These are phyloP conservation scores for Mormyrops attenuatus DNA, from an alignment of 2,797 vertebrate species.

Conservation along the genomic window DNA sequence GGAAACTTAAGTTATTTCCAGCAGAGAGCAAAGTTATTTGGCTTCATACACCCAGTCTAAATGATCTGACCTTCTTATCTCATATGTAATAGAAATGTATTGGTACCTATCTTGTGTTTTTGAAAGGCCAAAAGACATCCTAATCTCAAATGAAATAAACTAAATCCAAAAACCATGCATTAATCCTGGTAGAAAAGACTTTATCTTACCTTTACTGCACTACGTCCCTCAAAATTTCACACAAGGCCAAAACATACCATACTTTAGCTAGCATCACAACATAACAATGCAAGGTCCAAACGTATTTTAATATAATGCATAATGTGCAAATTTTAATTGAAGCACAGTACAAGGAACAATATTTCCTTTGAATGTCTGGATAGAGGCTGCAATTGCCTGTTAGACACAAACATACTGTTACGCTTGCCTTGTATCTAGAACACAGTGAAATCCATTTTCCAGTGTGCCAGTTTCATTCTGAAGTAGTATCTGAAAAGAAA, in stretches of 20 bases:
- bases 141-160: not conserved
- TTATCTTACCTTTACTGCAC: not conserved
- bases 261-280: not conserved
- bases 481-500: not conserved
- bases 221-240: not conserved
- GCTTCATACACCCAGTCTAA: not conserved
- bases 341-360: not conserved
- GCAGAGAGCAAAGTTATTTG: constrained; percentile 3
- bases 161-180: not conserved
- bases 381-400: not conserved
- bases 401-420: not conserved
- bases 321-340: not conserved
- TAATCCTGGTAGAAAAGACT: not conserved
- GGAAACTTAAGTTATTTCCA: not conserved
- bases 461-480: not conserved
- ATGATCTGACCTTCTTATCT: not conserved
- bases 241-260: not conserved
- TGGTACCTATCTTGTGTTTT: not conserved
- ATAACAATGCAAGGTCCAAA: not conserved
- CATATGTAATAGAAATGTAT: not conserved
- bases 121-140: not conserved
- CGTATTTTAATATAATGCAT: not conserved
- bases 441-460: not conserved
- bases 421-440: not conserved
- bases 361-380: not conserved